Conservation (phyloP, 2,113 vertebrate genomes). For the Trematocara nigrifrons region DNA sequence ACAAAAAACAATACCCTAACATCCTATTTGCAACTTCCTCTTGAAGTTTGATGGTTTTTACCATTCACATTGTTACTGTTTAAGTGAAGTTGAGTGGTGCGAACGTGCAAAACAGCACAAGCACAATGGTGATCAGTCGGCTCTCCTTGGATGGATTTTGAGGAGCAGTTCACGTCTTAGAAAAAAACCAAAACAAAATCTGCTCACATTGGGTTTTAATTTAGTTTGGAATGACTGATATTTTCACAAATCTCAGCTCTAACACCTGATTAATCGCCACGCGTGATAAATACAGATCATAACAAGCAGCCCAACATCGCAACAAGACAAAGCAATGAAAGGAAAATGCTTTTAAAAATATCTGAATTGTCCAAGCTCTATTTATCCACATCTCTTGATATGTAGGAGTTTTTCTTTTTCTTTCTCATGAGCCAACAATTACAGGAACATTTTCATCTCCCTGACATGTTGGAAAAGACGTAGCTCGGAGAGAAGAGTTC, state of each 20-base stretch:
- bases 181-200: fast-evolving
- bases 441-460: constrained; percentile 62
- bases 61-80: neutral
- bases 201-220: neutral
- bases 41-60: neutral
- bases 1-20: neutral
- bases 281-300: neutral
- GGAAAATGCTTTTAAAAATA: constrained; percentile 8
- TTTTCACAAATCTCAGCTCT: neutral
- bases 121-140: neutral
- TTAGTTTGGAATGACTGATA: neutral
- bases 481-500: neutral
- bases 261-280: constrained; percentile 32
- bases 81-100: neutral
- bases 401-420: constrained; percentile 58
- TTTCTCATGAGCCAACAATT: constrained; percentile 45
- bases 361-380: constrained; percentile 38
- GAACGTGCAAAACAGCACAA: neutral
- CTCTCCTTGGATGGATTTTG: neutral
- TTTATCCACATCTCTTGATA: constrained; percentile 50
- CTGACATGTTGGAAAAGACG: constrained; percentile 24
- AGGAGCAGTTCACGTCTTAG: neutral
- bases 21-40: neutral
- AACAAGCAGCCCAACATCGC: neutral
- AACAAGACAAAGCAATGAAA: neutral